A percentile compares a stretch with the other conserved stretches of the same genome.
Conservation (phyloP, 2,113 vertebrate genomes). For the Xiphophorus couchianus region DNA sequence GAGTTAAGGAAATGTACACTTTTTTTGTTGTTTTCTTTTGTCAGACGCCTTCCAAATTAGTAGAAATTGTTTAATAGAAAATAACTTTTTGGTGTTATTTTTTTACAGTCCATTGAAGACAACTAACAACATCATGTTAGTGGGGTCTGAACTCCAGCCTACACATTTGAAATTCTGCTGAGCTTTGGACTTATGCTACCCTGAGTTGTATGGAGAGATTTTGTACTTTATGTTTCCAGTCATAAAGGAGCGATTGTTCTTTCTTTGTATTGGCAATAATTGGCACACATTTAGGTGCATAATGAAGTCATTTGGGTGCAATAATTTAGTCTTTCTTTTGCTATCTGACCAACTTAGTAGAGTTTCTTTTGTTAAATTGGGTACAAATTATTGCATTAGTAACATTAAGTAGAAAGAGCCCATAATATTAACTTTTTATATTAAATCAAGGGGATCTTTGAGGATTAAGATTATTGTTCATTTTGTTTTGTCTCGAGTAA, state of each 20-base stretch:
- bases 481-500: background rate
- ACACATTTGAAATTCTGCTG: too few relatives aligned
- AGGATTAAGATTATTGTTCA: background rate
- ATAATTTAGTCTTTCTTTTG: background rate
- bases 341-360: background rate
- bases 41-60: background rate
- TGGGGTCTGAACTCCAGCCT: too few relatives aligned
- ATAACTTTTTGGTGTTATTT: background rate
- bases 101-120: background rate
- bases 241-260: too few relatives aligned
- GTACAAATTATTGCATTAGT: background rate
- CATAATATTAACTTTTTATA: background rate
- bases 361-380: too few relatives aligned
- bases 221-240: background rate
- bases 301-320: too few relatives aligned
- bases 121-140: background rate
- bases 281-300: too few relatives aligned
- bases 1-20: too few relatives aligned
- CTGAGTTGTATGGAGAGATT: background rate
- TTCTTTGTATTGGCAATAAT: too few relatives aligned
- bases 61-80: background rate
- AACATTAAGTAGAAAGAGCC: background rate
- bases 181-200: background rate
- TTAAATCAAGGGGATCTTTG: background rate
- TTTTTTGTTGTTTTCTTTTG: background rate